A percentile compares a stretch with the other conserved stretches of the same genome.
These are phyloP conservation scores for Pituophis catenifer DNA, from an alignment of 2,113 vertebrate genomes.

Conservation along the genomic window DNA sequence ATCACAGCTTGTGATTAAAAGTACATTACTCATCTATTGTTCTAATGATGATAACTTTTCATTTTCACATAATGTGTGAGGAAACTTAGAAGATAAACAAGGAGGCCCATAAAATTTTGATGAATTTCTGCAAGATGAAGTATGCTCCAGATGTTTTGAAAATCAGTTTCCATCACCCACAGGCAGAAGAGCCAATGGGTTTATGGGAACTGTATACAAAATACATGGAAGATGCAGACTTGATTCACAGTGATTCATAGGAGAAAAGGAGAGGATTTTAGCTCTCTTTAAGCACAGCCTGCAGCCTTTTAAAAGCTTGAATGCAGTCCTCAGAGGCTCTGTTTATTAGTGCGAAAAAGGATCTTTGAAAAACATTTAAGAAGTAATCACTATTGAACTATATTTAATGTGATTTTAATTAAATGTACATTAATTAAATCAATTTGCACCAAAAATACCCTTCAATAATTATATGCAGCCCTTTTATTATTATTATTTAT, in stretches of 20 bases:
- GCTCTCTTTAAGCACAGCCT: neutral
- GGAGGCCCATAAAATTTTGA: neutral
- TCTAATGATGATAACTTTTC: neutral
- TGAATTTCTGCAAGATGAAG: neutral
- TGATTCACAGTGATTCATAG: neutral
- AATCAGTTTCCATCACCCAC: neutral
- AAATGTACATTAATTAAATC: neutral
- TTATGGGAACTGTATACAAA: neutral
- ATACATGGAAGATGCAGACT: neutral
- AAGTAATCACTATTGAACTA: neutral
- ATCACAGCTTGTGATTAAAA: neutral
- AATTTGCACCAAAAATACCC: neutral
- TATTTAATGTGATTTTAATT: neutral
- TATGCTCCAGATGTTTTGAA: neutral
- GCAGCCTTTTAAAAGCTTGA: neutral
- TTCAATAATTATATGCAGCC: neutral
- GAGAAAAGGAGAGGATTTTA: neutral
- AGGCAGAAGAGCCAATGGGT: neutral
- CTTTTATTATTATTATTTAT: too few species aligned
- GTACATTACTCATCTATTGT: neutral
- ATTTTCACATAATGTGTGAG: neutral
- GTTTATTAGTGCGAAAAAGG: neutral
- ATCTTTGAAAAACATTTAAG: neutral
- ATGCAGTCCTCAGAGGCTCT: neutral
- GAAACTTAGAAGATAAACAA: neutral